Conservation (phyloP, 2,797 vertebrate species). For the Characodon lateralis region DNA sequence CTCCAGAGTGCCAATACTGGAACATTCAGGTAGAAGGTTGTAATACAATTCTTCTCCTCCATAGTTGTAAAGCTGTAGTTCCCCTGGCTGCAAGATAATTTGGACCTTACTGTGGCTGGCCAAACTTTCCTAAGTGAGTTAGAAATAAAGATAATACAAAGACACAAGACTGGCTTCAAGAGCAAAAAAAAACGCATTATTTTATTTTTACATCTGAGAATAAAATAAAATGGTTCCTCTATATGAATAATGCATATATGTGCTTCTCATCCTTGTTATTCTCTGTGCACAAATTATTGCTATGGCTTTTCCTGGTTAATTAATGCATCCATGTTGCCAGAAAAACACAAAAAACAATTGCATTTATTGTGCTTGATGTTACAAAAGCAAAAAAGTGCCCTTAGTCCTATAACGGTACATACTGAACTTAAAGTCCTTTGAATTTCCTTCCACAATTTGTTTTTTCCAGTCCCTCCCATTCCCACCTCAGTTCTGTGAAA, state of each 20-base stretch:
- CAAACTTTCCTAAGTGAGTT: constrained; percentile 42
- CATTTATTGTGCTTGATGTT: constrained; percentile 46
- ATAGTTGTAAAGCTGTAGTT: constrained; percentile 53
- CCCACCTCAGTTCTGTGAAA: constrained; percentile 35
- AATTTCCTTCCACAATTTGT: constrained; percentile 11
- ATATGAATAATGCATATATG: constrained; percentile 55
- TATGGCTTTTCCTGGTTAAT: constrained; percentile 54
- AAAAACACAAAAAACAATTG: constrained; percentile 37
- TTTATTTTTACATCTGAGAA: constrained; percentile 15
- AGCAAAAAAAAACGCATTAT: constrained; percentile 1
- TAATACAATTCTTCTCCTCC: constrained; percentile 56
- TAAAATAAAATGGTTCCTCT: constrained; percentile 44
- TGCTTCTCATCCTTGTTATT: constrained; percentile 55
- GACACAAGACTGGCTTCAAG: constrained; percentile 13
- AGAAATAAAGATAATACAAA: constrained; percentile 45
- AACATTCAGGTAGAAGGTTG: constrained; percentile 49
- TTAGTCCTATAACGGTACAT: not conserved
- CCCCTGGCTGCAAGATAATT: constrained; percentile 49
- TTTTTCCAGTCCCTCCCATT: constrained; percentile 33
- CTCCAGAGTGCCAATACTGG: constrained; percentile 66
- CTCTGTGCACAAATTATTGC: constrained; percentile 24
- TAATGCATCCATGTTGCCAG: constrained; percentile 38
- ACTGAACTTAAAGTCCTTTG: constrained; percentile 25
- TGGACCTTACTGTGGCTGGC: constrained; percentile 45
- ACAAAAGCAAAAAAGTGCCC: constrained; percentile 18